Evolutionary conservation across 2,797 vertebrate species (phyloP), one percentile per base, ranked within the genome.

Genomic region (Scyliorhinus canicula): DNA sequence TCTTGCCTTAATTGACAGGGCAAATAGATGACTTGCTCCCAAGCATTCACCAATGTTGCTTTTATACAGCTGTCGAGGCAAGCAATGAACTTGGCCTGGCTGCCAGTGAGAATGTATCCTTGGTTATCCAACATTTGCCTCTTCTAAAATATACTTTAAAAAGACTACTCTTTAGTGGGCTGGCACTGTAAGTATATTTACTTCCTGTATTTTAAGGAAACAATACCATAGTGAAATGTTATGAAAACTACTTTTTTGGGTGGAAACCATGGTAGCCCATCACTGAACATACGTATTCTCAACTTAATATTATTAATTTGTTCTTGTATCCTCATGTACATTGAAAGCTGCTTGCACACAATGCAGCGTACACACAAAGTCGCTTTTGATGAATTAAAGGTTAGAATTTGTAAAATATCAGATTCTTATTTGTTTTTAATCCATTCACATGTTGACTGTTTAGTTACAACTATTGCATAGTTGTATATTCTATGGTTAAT

Each of bases 401-500:
- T 47, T 74, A 47, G 44, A 71, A 74, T 94, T 47, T 26, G 44
- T 40, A 79, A 77, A 40, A 24, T 60, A 40, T 60, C 6, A 0
- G 40, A 24, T 93, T 65, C 40, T 44, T 93, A 40, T 60, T 60
- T 93, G 60, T 67, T 44, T 93, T 86, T 93, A 69, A 93, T 71
- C 69, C 21, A 19, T 71, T 52, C 63, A 94, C 57, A 74, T 74
- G 67, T 94, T 94, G 93, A 94, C 67, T 52, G 26, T 69, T 93
- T 60, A 44, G 60, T 93, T 88, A 60, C 12, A 67, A 71, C 65
- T 31, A 28, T 94, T 94, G 93, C 44, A 4, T 94, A 19, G 93
- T 21, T 93, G 93, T 93, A 44, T 50, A 52, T 35, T 93, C 65
- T 94, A 74, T 74, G 67, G 93, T 94, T 94, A 94, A 94, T 94